Evolutionary conservation across 2,888 invertebrate genomes (phyloP), one percentile per base, ranked within the genome.

Genomic region (Nasonia oneida): DNA sequence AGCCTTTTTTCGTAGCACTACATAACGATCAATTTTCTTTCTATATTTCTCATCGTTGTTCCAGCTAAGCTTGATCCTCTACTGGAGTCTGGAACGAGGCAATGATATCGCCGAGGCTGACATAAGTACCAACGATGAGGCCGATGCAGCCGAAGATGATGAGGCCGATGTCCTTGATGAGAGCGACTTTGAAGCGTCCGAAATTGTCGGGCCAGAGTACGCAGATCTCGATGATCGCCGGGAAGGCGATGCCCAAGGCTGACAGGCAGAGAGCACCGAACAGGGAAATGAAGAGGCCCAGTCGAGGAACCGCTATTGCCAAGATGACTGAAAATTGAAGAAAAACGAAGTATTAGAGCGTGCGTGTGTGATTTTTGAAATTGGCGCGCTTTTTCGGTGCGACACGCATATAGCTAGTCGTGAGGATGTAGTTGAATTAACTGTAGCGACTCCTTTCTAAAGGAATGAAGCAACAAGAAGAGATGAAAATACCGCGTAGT

Each of bases 211-310:
- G 95, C 95, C 96, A 97, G 86, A 95, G 94, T 0, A 96, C 96
- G 90, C 97, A 96, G 70, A 96, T 94, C 90, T 97, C 96, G 89
- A 97, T 96, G 50, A 96, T 94, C 1, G 96, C 96, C 37, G 97
- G 97, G 91, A 97, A 96, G 3, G 96, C 95, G 64, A 97, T 95
- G 12, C 97, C 97, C 76, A 97, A 93, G 2, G 96, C 96, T 5
- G 96, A 96, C 86, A 96, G 94, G 88, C 96, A 96, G 75, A 97
- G 94, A 1, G 97, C 96, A 53, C 97, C 97, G 87, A 97, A 96
- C 76, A 97, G 93, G 0, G 97, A 96, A 89, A 97, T 97, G 94
- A 97, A 96, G 5, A 97, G 94, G 70, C 96, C 96, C 85, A 97
- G 94, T 84, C 96, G 94, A 1, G 97, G 97, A 88, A 97, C 95